These are phyloP conservation scores for Caenorhabditis drosophilae DNA, from an alignment of 2,888 invertebrate species.

Conservation along the genomic window DNA sequence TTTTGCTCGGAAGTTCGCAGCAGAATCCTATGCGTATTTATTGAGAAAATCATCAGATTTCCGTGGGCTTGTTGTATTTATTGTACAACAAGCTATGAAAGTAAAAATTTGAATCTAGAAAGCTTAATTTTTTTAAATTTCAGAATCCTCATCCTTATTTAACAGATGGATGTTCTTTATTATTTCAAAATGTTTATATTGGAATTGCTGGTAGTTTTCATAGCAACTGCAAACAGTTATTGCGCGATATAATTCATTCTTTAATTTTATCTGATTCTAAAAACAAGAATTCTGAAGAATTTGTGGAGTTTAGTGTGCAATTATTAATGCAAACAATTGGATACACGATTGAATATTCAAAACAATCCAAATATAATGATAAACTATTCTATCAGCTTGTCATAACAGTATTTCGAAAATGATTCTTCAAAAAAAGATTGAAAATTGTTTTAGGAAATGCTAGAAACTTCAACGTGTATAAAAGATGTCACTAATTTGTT, in stretches of 20 bases:
- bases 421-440: not conserved
- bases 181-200: conserved; percentile 86
- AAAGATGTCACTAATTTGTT: conserved; percentile 19
- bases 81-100: conserved; percentile 44
- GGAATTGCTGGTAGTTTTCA: conserved; percentile 86
- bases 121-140: not conserved
- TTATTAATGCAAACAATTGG: conserved; percentile 44
- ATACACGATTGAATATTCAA: conserved; percentile 34
- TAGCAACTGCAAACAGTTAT: conserved; percentile 71
- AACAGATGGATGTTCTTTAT: conserved; percentile 80
- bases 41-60: conserved; percentile 75
- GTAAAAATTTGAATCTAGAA: conserved; percentile 12
- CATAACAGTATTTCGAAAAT: conserved; percentile 23
- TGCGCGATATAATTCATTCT: conserved; percentile 21
- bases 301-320: conserved; percentile 19
- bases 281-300: conserved; percentile 8
- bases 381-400: conserved; percentile 25
- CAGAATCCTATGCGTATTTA: conserved; percentile 93
- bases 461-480: conserved; percentile 27
- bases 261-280: conserved; percentile 8
- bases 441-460: conserved; percentile 20
- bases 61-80: conserved; percentile 33
- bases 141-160: conserved; percentile 33
- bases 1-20: conserved; percentile 89
- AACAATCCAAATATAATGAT: conserved; percentile 18